A percentile compares a stretch with the other conserved stretches of the same genome.
These are phyloP conservation scores for Microplitis deprimator DNA, from an alignment of 2,888 invertebrate species.

Conservation along the genomic window DNA sequence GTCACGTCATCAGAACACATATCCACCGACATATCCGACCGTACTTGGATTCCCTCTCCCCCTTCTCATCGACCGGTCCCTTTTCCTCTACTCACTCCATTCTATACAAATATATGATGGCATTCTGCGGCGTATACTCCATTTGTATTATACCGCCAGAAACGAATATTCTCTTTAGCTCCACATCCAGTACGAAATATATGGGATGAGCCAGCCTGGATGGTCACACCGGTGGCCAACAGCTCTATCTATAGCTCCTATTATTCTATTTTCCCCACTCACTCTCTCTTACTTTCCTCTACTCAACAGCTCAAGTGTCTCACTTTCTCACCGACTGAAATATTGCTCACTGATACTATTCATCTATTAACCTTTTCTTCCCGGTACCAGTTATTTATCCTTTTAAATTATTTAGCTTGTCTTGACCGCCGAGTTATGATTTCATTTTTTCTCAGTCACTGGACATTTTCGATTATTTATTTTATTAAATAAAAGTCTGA, in stretches of 20 bases:
- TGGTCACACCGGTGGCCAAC: constrained; percentile 27
- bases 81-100: constrained; percentile 28
- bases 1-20: constrained; percentile 36
- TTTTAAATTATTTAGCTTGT: no score
- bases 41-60: not conserved
- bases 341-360: constrained; percentile 33
- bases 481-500: not conserved
- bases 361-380: no score
- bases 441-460: no score
- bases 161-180: constrained; percentile 30
- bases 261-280: constrained; percentile 24
- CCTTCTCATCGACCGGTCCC: constrained; percentile 25
- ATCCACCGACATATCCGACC: constrained; percentile 21
- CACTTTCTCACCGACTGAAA: constrained; percentile 35
- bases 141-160: constrained; percentile 44
- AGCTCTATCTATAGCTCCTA: constrained; percentile 29
- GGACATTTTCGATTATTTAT: not conserved
- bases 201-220: not conserved
- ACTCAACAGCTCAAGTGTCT: not conserved
- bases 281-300: not conserved
- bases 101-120: not conserved
- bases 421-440: no score
- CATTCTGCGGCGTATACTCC: constrained; percentile 33
- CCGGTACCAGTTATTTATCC: no score
- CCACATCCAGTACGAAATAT: constrained; percentile 7